phyloP scores from a whole-genome alignment of 2,113 vertebrate species.

The Tautogolabrus adspersus region DNA sequence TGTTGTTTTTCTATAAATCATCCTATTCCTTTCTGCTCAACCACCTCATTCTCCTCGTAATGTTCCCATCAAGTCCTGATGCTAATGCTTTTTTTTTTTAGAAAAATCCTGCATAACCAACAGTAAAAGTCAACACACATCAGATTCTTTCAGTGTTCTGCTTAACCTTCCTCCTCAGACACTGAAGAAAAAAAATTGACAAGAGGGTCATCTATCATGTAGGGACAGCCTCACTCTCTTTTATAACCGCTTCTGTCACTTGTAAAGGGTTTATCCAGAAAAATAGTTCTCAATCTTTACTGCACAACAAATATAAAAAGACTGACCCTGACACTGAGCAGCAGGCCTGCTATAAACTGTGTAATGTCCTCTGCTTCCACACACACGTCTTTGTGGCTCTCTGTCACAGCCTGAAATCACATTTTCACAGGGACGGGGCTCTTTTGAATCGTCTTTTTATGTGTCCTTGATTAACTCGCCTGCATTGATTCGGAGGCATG shows the following conservation, averaged over 20 bases:
- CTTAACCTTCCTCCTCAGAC: background rate
- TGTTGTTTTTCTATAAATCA: too few species aligned
- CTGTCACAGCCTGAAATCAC: constrained; percentile 33
- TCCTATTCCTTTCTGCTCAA: too few species aligned
- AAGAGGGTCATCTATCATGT: background rate
- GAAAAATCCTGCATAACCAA: too few species aligned
- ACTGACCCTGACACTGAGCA: background rate
- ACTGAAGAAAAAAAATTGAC: background rate
- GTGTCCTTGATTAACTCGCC: constrained; percentile 38
- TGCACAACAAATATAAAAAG: background rate
- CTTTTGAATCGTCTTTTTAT: constrained; percentile 24
- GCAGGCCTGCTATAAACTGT: background rate
- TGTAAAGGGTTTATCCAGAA: background rate
- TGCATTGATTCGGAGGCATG: constrained; percentile 13
- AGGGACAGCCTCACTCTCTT: too few species aligned
- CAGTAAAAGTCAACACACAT: too few species aligned
- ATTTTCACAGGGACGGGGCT: constrained; percentile 25
- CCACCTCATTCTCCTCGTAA: too few species aligned
- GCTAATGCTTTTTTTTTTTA: too few species aligned
- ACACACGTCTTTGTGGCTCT: constrained; percentile 37
- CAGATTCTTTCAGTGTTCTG: too few species aligned
- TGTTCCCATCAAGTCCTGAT: background rate
- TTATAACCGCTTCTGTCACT: background rate
- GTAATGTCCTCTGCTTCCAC: constrained; percentile 1
- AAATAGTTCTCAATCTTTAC: background rate